Conservation (phyloP, 2,113 vertebrate genomes). For the Phaethon lepturus region DNA sequence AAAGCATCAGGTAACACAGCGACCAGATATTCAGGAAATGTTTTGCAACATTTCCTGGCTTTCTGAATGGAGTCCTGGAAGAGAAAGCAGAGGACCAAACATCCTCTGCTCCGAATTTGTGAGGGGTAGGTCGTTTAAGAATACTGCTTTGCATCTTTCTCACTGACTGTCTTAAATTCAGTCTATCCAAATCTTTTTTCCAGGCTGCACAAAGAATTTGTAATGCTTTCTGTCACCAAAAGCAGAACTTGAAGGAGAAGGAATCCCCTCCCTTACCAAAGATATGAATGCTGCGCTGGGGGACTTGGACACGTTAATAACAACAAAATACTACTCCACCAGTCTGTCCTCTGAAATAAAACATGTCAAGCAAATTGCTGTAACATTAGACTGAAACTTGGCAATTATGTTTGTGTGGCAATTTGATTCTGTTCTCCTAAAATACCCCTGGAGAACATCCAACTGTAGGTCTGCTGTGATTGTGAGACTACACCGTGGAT, state of each 20-base stretch:
- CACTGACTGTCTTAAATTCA: not conserved
- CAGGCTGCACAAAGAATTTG: not conserved
- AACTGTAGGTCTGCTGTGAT: not conserved
- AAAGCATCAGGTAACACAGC: not conserved
- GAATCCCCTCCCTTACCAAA: not conserved
- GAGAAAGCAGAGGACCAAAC: not conserved
- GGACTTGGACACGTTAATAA: not conserved
- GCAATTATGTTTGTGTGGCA: not conserved
- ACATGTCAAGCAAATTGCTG: not conserved
- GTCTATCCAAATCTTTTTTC: not conserved
- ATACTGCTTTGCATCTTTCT: not conserved
- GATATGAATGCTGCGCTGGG: not conserved
- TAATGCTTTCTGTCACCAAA: not conserved
- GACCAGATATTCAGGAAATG: not conserved
- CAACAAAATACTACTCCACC: not conserved
- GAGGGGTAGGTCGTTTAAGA: not conserved
- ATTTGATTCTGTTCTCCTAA: conserved; percentile 48
- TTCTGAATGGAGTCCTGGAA: not conserved
- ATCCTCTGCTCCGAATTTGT: not conserved
- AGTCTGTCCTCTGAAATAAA: not conserved
- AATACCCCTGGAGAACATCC: conserved; percentile 20
- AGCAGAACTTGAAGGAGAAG: not conserved
- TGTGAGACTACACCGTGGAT: not conserved
- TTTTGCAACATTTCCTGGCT: not conserved
- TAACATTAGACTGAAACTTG: not conserved